These are phyloP conservation scores for Trialeurodes vaporariorum DNA, from an alignment of 1,140 invertebrate genomes.

Conservation along the genomic window DNA sequence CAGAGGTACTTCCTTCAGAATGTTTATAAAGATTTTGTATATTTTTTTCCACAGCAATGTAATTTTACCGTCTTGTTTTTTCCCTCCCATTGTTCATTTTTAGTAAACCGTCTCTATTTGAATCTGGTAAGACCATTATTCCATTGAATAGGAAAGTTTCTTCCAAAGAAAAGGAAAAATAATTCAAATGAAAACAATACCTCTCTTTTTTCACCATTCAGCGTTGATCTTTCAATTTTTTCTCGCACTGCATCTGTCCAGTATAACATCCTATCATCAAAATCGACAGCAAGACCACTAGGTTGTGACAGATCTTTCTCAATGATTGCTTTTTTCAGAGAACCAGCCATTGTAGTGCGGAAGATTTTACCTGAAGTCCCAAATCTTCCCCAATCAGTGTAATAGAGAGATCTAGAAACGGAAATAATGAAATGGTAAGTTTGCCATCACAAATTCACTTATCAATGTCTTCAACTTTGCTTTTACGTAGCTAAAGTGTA, in stretches of 20 bases:
- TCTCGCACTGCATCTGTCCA: conserved; percentile 97
- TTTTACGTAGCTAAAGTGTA: too few relatives aligned
- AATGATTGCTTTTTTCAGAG: conserved; percentile 77
- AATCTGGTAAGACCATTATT: too few relatives aligned
- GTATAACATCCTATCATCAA: conserved; percentile 87
- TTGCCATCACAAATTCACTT: too few relatives aligned
- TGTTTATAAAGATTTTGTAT: too few relatives aligned
- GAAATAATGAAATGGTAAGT: too few relatives aligned
- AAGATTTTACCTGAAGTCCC: conserved; percentile 90
- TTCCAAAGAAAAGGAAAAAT: not conserved
- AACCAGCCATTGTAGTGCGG: conserved; percentile 92
- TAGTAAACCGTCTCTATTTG: too few relatives aligned
- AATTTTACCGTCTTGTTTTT: too few relatives aligned
- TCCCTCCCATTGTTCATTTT: too few relatives aligned
- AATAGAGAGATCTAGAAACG: conserved; percentile 57
- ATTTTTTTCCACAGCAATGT: too few relatives aligned
- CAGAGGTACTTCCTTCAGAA: too few relatives aligned
- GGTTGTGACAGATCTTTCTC: conserved; percentile 87
- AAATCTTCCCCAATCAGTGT: conserved; percentile 86
- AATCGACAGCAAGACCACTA: conserved; percentile 91
- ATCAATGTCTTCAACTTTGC: too few relatives aligned
- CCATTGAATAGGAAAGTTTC: not conserved
- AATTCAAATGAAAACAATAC: conserved; percentile 19
- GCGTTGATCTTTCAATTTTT: conserved; percentile 87
- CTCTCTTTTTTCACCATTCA: conserved; percentile 65